Evolutionary conservation across 2,797 vertebrate species (phyloP).

Genomic region (Melanotaenia boesemani): DNA sequence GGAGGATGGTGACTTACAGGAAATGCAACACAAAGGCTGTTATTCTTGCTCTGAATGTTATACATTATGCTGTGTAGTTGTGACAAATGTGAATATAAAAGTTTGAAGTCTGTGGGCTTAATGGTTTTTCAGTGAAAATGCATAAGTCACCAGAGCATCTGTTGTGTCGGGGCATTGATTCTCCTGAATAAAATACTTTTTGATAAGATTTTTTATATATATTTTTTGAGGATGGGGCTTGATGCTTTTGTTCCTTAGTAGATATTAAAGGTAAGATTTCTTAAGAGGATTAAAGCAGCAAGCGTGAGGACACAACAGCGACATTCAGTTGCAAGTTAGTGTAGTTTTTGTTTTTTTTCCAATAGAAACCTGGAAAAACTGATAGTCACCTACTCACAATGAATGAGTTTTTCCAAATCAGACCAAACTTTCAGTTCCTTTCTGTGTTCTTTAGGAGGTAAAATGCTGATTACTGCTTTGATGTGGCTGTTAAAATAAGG

Average conservation of each 20-base stretch:
- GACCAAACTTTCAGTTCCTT: too few species aligned
- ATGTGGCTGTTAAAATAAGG: too few species aligned
- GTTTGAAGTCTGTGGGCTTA: conserved; percentile 43
- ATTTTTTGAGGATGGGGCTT: background rate
- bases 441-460: too few species aligned
- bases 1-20: conserved; percentile 12
- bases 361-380: too few species aligned
- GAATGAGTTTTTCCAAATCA: too few species aligned
- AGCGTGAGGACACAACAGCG: too few species aligned
- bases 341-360: too few species aligned
- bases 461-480: too few species aligned
- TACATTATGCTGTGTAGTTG: conserved; percentile 28
- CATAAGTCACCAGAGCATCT: conserved; percentile 60
- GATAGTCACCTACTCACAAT: too few species aligned
- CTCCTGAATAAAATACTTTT: conserved; percentile 78
- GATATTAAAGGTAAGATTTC: background rate
- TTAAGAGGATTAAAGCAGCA: background rate
- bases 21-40: conserved; percentile 11
- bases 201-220: conserved; percentile 49
- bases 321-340: too few species aligned
- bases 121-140: conserved; percentile 59
- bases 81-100: conserved; percentile 9
- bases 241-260: background rate
- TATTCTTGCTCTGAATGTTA: conserved; percentile 28
- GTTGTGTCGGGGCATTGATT: conserved; percentile 68